Conservation (phyloP, 2,113 vertebrate genomes). For the Corydoras maculifer region DNA sequence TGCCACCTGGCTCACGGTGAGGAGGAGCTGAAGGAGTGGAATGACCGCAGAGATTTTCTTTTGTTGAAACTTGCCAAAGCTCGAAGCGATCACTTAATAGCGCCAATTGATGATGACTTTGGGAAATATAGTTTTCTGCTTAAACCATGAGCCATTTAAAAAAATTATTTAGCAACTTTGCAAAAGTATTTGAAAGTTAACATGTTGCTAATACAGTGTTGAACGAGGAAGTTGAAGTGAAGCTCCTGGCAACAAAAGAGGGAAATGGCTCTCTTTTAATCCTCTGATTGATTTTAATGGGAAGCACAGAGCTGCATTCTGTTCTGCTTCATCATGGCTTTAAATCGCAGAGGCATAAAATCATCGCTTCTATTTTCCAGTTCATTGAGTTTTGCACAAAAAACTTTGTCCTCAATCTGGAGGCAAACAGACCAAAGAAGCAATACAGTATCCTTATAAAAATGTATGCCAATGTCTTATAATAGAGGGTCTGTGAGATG, state of each 20-base stretch:
- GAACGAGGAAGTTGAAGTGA: conserved; percentile 34
- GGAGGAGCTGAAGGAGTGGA: conserved; percentile 90
- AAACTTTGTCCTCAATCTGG: conserved; percentile 11
- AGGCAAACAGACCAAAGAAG: conserved; percentile 22
- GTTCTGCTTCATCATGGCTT: conserved; percentile 45
- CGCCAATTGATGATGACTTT: conserved; percentile 98
- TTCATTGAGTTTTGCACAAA: conserved; percentile 36
- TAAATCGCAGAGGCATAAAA: conserved; percentile 42
- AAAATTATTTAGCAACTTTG: conserved; percentile 23
- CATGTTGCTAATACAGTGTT: conserved; percentile 41
- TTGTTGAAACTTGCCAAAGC: conserved; percentile 96
- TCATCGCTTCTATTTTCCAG: conserved; percentile 39
- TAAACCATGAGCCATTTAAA: conserved; percentile 90
- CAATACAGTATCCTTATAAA: background rate
- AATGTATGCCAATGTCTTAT: conserved; percentile 21
- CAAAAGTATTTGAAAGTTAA: conserved; percentile 41
- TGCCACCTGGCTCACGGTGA: conserved; percentile 90
- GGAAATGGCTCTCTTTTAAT: conserved; percentile 23
- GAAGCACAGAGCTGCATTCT: conserved; percentile 36
- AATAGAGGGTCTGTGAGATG: conserved; percentile 1
- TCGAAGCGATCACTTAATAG: conserved; percentile 93
- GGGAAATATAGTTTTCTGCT: conserved; percentile 99
- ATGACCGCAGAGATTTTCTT: conserved; percentile 86
- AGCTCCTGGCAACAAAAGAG: conserved; percentile 27
- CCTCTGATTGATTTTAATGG: conserved; percentile 47